Evolutionary conservation across 1,140 invertebrate species (phyloP), one percentile per base, ranked within the genome.

Genomic region (Thaumatotibia leucotreta): DNA sequence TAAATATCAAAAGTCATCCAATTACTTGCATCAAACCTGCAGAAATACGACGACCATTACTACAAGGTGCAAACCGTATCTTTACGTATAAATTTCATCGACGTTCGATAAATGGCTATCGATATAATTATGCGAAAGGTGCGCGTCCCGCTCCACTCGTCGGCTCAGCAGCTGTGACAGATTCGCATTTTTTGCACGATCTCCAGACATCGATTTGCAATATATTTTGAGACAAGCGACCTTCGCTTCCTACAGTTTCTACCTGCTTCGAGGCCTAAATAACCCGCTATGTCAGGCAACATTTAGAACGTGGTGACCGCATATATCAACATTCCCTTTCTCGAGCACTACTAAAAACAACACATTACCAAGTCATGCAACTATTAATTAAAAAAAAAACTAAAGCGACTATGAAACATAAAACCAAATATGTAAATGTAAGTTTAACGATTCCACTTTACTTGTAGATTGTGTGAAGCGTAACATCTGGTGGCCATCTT

Each of bases 151-250:
- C n/a, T 58, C 52, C 23, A 35, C 27, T 32, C 61, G 17, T 29
- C 23, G 61, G 39, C 66, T 10, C 64, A 68, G 79, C 84, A 87
- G 84, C 75, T 85, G 84, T 66, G 70, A 77, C 71, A 76, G 71
- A 77, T 79, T 80, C 62, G 68, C 76, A 77, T 82, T 87, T 85
- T 86, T 83, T 87, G 74, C 79, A 72, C 71, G 71, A 64, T 69
- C 67, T 54, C 63, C 73, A 77, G 74, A 80, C 73, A 78, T 80
- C 79, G 75, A 81, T 85, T 86, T 79, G 80, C 80, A 81, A 82
- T 85, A 82, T 84, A 33, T 62, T 80, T 83, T 77, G 74, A 73
- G 75, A 63, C 66, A 63, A 64, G 58, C 58, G 64, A 75, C 80
- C 76, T 79, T 39, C 24, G 35, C 61, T 29, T 32, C 50, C 31